Base-by-base conservation (phyloP, 2,797 vertebrate genomes). In the Catharus ustulatus region DNA sequence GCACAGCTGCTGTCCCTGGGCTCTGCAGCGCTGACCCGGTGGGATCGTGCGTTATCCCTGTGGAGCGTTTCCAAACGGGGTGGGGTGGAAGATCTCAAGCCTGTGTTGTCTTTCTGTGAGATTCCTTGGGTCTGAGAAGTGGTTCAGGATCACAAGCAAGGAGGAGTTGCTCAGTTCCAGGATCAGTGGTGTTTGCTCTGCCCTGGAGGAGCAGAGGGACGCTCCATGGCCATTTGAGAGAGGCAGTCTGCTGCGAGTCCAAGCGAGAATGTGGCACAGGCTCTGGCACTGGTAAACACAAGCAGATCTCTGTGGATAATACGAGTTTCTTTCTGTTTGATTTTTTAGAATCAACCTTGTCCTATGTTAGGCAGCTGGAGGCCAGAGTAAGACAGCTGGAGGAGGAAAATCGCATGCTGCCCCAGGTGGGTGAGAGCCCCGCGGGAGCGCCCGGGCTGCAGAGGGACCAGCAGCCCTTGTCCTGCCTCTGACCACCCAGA, bases 361-460 rank as follows among this genome's bases (percentile, higher is more conserved):
- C 98, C 97, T 98, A 98, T 98, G 98, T 98, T 98, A 98, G 98
- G 98, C 98, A 98, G 98, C 98, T 98, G 98, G 98, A 98, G 97
- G 98, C 98, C 89, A 98, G 98, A 98, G 98, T 98, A 96, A 98
- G 98, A 98, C 98, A 98, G 98, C 98, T 98, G 97, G 98, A 98
- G 96, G 98, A 98, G 95, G 98, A 98, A 96, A 98, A 98, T 94
- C 98, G 98, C 96, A 96, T 98, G 98, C 98, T 98, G 96, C 98
- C 98, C 98, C 98, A 98, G 98, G 98, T 98, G 97, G 98, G 98
- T 98, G 97, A 96, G 96, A 97, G 97, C 89, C 78, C 78, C 14
- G 20, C 90, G 52, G 13, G 43, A 58, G 61, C 16, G 75, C 89
- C 83, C 4, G 22, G 62, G 61, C 91, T 93, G 76, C 91, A 90